These are phyloP conservation scores for Yponomeuta evonymella DNA, from an alignment of 2,888 invertebrate species.

Conservation along the genomic window DNA sequence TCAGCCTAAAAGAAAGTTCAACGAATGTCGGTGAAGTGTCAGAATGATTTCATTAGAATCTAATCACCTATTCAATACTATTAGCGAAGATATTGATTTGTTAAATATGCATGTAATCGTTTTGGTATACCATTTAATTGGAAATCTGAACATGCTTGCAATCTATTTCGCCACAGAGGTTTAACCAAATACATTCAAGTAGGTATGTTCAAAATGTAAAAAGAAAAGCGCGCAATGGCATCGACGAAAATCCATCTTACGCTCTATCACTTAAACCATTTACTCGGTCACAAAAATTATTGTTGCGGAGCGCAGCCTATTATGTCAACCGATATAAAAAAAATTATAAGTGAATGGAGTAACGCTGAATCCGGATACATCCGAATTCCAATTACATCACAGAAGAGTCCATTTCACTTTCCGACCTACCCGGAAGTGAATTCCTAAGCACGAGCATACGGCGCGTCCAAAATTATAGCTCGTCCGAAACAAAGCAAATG, in stretches of 20 bases:
- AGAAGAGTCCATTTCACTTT: slow-evolving; percentile 76
- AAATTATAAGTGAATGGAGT: slow-evolving; percentile 72
- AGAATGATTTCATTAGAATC: background rate
- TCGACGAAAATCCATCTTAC: slow-evolving; percentile 40
- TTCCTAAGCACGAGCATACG: slow-evolving; percentile 74
- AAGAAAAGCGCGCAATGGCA: slow-evolving; percentile 34
- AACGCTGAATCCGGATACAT: slow-evolving; percentile 73
- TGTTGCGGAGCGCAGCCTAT: slow-evolving; percentile 48
- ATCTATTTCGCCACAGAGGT: background rate
- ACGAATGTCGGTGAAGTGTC: background rate
- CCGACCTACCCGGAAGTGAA: slow-evolving; percentile 76
- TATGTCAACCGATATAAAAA: slow-evolving; percentile 70
- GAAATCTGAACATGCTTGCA: background rate
- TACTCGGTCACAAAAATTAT: slow-evolving; percentile 47
- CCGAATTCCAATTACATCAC: slow-evolving; percentile 76
- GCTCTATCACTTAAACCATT: slow-evolving; percentile 47
- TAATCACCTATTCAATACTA: background rate
- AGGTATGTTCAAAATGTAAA: slow-evolving; percentile 25
- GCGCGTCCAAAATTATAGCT: slow-evolving; percentile 57
- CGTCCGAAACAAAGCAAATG: slow-evolving; percentile 35
- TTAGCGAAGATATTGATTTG: background rate
- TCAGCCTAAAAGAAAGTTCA: background rate
- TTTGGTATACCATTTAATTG: background rate
- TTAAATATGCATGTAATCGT: background rate
- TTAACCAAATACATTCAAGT: slow-evolving; percentile 6